A percentile compares a stretch with the other conserved stretches of the same genome.
These are phyloP conservation scores for Chaetura pelagica DNA, from an alignment of 2,113 vertebrate genomes.

Conservation along the genomic window DNA sequence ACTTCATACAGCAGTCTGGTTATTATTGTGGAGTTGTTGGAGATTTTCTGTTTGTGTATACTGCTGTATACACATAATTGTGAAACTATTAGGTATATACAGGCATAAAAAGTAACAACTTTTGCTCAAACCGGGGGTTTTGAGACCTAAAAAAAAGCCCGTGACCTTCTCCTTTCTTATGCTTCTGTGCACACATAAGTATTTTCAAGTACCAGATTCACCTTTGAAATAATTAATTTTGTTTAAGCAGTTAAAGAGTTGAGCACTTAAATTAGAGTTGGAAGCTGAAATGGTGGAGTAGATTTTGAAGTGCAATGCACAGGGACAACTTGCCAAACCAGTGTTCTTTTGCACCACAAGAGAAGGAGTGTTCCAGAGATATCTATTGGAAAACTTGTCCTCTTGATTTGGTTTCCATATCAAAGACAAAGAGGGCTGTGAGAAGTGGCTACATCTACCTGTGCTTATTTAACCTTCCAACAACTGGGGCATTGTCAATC, in stretches of 20 bases:
- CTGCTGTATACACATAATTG: neutral
- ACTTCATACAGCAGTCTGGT: neutral
- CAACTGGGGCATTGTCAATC: neutral
- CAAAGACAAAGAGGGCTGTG: neutral
- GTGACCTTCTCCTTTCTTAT: neutral
- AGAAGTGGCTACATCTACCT: neutral
- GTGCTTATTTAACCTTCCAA: neutral
- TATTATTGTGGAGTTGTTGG: neutral
- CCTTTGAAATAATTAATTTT: neutral
- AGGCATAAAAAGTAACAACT: neutral
- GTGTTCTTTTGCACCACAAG: neutral
- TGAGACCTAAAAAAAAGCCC: neutral
- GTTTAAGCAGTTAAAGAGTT: neutral
- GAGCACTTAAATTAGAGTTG: neutral
- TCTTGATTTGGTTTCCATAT: neutral
- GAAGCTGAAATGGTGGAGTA: neutral
- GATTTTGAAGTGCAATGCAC: neutral
- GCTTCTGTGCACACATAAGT: neutral
- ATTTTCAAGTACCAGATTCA: neutral
- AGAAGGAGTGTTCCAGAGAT: neutral
- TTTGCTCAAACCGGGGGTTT: neutral
- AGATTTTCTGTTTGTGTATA: neutral
- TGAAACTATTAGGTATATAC: neutral
- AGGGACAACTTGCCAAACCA: neutral
- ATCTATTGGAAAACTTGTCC: neutral